A percentile compares a stretch with the other conserved stretches of the same genome.
phyloP scores from a whole-genome alignment of 1,140 invertebrate genomes.

The Episyrphus balteatus region DNA sequence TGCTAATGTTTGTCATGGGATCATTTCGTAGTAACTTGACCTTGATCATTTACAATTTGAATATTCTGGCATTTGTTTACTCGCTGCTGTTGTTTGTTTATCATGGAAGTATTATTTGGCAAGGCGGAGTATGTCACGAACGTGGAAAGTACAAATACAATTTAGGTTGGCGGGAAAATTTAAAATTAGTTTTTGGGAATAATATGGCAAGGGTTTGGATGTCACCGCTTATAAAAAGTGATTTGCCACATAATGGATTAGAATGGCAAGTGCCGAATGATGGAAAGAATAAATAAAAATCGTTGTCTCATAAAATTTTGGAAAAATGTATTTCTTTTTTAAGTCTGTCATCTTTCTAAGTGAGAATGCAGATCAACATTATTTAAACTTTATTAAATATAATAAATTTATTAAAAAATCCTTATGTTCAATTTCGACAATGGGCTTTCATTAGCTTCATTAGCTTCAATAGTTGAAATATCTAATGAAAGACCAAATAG shows the following conservation, averaged over 20 bases:
- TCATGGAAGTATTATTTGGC: conserved; percentile 52
- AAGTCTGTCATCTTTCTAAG: too few relatives aligned
- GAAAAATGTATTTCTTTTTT: too few relatives aligned
- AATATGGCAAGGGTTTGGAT: conserved; percentile 65
- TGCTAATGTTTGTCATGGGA: conserved; percentile 48
- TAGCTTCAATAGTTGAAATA: too few relatives aligned
- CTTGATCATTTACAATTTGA: too few relatives aligned
- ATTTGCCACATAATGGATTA: conserved; percentile 63
- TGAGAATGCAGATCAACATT: too few relatives aligned
- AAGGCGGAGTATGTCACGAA: conserved; percentile 55
- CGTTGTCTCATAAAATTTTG: too few relatives aligned
- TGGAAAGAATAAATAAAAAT: too few relatives aligned
- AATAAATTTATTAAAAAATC: too few relatives aligned
- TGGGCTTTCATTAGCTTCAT: too few relatives aligned
- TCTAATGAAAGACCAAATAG: too few relatives aligned
- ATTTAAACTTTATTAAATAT: too few relatives aligned
- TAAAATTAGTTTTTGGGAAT: conserved; percentile 58
- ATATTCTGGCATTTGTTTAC: conserved; percentile 49
- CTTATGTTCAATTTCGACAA: too few relatives aligned
- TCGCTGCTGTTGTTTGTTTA: conserved; percentile 54
- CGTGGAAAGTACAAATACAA: conserved; percentile 48
- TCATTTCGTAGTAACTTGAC: conserved; percentile 7
- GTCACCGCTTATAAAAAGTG: conserved; percentile 64
- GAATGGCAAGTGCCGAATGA: conserved; percentile 41
- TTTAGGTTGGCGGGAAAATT: conserved; percentile 57